These are phyloP conservation scores for Urosaurus nigricauda DNA, from an alignment of 2,797 vertebrate genomes.

Conservation along the genomic window DNA sequence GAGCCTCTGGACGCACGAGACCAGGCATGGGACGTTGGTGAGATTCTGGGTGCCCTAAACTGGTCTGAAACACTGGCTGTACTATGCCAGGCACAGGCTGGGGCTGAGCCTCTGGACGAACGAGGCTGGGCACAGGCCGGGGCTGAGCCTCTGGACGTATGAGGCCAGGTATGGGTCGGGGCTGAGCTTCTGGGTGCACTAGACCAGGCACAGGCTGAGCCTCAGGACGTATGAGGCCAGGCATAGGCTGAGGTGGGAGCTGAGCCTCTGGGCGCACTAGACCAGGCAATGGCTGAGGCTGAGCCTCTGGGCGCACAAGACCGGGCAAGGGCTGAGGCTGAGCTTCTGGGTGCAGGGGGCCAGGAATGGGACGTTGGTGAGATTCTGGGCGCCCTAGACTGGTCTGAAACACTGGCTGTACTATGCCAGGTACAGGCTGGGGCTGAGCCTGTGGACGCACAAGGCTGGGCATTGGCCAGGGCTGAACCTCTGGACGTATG, in stretches of 20 bases:
- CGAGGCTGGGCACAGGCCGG: constrained; percentile 30
- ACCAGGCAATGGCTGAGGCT: neutral
- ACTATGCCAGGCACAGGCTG: too few species aligned
- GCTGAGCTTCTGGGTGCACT: neutral
- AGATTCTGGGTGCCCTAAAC: neutral
- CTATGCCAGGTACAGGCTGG: neutral
- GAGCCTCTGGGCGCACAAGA: constrained; percentile 26
- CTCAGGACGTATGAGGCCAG: too few species aligned
- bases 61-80: too few species aligned
- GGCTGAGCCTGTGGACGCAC: constrained; percentile 2
- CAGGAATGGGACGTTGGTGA: neutral
- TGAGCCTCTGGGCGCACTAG: neutral
- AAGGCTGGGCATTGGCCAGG: neutral
- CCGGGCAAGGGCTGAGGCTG: neutral
- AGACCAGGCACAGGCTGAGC: neutral
- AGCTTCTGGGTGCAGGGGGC: neutral
- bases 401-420: neutral
- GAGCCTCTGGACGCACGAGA: neutral
- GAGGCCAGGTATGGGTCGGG: neutral
- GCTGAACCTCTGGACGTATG: neutral
- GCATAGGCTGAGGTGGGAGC: too few species aligned
- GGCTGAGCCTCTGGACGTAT: neutral
- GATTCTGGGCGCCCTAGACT: too few species aligned
- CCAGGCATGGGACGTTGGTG: neutral
- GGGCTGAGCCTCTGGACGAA: constrained; percentile 7